A percentile compares a stretch with the other conserved stretches of the same genome.
Conservation (phyloP, 2,888 invertebrate species). For the Polyommatus iphigenia region DNA sequence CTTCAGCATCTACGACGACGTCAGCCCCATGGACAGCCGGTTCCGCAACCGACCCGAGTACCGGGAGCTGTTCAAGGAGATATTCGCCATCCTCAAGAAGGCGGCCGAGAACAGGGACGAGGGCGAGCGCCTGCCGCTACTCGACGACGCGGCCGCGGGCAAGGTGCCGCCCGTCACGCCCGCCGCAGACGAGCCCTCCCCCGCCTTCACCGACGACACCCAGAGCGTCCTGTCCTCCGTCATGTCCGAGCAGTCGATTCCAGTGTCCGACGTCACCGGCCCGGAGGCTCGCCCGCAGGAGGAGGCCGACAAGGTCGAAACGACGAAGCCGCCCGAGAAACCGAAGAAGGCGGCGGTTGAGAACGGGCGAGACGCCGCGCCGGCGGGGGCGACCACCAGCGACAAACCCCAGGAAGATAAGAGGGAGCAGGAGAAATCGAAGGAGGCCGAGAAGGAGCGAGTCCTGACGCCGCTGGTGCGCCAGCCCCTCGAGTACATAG, state of each 20-base stretch:
- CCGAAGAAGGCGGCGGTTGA: slow-evolving; percentile 46
- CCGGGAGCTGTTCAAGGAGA: slow-evolving; percentile 89
- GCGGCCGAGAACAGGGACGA: slow-evolving; percentile 91
- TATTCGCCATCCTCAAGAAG: slow-evolving; percentile 90
- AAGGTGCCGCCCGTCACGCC: slow-evolving; percentile 86
- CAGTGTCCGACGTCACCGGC: slow-evolving; percentile 83
- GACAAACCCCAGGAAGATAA: slow-evolving; percentile 56
- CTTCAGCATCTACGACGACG: slow-evolving; percentile 91
- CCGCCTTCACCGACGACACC: slow-evolving; percentile 84
- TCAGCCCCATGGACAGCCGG: slow-evolving; percentile 87
- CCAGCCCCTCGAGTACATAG: slow-evolving; percentile 87
- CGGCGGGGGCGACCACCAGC: slow-evolving; percentile 56
- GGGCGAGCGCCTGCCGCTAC: slow-evolving; percentile 85
- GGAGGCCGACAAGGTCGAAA: slow-evolving; percentile 52
- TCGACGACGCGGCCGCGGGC: slow-evolving; percentile 82
- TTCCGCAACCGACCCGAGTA: slow-evolving; percentile 92
- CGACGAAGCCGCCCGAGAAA: slow-evolving; percentile 55
- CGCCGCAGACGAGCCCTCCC: slow-evolving; percentile 82
- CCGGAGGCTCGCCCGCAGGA: slow-evolving; percentile 78
- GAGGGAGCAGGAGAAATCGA: slow-evolving; percentile 47
- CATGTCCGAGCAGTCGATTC: slow-evolving; percentile 86
- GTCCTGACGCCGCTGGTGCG: slow-evolving; percentile 84
- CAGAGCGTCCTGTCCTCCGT: slow-evolving; percentile 88
- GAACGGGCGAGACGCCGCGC: slow-evolving; percentile 63
- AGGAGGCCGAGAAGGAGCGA: slow-evolving; percentile 68